Conservation (phyloP, 2,113 vertebrate genomes). For the Sciurus niger region DNA sequence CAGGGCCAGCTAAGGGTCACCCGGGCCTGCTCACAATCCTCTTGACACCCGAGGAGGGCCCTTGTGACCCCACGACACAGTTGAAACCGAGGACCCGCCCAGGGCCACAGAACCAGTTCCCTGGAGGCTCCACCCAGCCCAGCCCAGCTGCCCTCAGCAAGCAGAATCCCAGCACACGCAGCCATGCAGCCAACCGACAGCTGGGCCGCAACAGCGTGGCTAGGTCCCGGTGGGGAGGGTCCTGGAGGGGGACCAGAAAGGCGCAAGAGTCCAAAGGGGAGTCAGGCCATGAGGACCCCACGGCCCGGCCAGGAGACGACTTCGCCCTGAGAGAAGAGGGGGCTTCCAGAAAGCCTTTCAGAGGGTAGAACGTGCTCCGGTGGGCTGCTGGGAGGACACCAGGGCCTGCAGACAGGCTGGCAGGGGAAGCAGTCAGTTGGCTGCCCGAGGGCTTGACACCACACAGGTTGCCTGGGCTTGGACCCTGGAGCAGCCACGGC, state of each 20-base stretch:
- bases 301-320: not conserved
- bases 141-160: not conserved
- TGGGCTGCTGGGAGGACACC: not conserved
- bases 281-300: no score
- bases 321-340: not conserved
- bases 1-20: not conserved
- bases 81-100: not conserved
- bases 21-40: not conserved
- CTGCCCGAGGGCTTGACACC: no score
- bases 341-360: not conserved
- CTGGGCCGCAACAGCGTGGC: not conserved
- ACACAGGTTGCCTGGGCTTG: not conserved
- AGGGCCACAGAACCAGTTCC: not conserved
- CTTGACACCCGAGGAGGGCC: not conserved
- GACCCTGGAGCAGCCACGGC: not conserved
- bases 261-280: not conserved
- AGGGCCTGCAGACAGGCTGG: no score
- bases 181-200: no score
- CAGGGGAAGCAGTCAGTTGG: no score
- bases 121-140: not conserved
- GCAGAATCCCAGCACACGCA: not conserved
- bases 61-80: not conserved
- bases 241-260: no score
- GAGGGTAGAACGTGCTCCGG: not conserved
- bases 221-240: rapidly evolving